Percentiles rank a stretch among this genome's conserved stretches.
These are phyloP conservation scores for Calonectris borealis DNA, from an alignment of 2,113 vertebrate species.

Conservation along the genomic window DNA sequence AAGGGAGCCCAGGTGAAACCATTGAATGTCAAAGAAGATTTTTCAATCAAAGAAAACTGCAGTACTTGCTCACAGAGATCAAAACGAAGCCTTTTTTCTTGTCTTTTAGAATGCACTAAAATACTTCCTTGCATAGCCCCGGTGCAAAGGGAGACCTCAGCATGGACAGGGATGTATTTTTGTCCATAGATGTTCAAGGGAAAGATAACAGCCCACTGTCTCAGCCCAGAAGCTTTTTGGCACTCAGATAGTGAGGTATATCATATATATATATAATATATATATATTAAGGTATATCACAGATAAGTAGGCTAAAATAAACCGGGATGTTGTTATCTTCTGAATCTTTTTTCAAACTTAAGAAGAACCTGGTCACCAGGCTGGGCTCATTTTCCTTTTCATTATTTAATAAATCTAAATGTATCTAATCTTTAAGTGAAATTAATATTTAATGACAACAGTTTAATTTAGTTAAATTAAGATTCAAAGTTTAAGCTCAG, in stretches of 20 bases:
- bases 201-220: neutral
- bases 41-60: neutral
- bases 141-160: neutral
- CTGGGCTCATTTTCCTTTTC: neutral
- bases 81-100: neutral
- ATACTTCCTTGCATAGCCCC: neutral
- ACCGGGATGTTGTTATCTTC: neutral
- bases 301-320: neutral
- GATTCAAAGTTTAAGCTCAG: neutral
- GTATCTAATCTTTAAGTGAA: neutral
- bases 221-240: neutral
- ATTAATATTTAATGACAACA: neutral
- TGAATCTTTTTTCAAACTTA: neutral
- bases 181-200: neutral
- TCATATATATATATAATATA: no score
- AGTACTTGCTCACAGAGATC: neutral
- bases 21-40: neutral
- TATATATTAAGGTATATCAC: neutral
- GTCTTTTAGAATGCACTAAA: neutral
- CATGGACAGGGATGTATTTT: neutral
- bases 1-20: neutral
- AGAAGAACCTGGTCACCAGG: neutral
- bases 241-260: neutral
- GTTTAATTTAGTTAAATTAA: neutral
- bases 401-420: neutral